Evolutionary conservation across 2,113 vertebrate genomes (phyloP).

Genomic region (Haliaeetus leucogaster): DNA sequence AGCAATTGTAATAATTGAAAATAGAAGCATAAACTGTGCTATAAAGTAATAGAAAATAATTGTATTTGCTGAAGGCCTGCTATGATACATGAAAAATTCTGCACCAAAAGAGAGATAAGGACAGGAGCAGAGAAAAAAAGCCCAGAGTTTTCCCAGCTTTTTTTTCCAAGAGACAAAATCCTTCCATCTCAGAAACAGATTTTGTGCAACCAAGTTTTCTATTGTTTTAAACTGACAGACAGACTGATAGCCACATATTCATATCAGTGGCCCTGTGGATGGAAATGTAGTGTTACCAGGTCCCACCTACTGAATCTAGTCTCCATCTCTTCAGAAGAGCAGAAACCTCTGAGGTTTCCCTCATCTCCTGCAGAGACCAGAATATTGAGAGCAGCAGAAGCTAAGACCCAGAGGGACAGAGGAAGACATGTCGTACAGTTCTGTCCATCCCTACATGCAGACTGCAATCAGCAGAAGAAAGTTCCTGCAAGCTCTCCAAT

Average conservation of each 20-base stretch:
- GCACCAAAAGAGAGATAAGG: background rate
- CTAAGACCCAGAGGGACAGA: background rate
- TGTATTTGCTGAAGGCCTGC: background rate
- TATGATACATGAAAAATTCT: background rate
- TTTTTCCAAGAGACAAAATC: background rate
- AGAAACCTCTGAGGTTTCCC: background rate
- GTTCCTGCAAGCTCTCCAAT: background rate
- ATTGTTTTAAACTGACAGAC: background rate
- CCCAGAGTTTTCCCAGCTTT: background rate
- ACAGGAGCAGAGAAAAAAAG: background rate
- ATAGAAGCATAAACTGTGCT: background rate
- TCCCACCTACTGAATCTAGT: background rate
- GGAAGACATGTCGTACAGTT: fast-evolving
- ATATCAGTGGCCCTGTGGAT: background rate
- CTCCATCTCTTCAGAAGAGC: background rate
- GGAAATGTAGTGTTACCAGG: background rate
- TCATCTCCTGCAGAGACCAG: background rate
- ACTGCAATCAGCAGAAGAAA: background rate
- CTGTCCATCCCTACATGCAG: background rate
- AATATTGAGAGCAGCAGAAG: background rate
- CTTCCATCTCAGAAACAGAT: background rate
- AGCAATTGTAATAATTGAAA: background rate
- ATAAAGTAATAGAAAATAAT: background rate
- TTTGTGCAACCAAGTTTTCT: background rate
- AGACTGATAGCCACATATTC: background rate